phyloP scores from a whole-genome alignment of 2,888 invertebrate genomes.

The Caenorhabditis sinica region DNA sequence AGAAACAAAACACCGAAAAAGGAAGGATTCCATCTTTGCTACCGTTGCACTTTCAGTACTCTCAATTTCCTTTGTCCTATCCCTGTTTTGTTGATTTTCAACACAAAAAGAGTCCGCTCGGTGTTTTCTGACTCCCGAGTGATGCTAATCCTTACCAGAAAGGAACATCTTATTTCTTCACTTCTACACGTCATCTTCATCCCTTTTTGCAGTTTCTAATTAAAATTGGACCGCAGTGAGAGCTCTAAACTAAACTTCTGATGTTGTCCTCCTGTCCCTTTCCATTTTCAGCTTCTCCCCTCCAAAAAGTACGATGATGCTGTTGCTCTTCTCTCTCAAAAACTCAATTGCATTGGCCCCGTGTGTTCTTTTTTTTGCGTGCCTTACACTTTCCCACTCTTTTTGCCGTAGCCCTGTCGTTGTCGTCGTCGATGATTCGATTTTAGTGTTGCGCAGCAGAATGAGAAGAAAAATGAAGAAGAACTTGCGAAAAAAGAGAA shows the following conservation, averaged over 20 bases:
- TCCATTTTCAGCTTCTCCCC: background rate
- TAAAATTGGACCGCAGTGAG: conserved; percentile 1
- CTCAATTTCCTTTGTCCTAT: background rate
- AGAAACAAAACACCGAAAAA: too few species aligned
- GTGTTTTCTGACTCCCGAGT: background rate
- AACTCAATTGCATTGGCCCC: conserved; percentile 49
- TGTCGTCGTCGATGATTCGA: conserved; percentile 43
- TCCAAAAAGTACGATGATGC: conserved; percentile 26
- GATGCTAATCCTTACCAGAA: conserved; percentile 25
- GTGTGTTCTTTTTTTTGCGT: conserved; percentile 50
- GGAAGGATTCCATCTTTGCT: too few species aligned
- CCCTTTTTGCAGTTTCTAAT: background rate
- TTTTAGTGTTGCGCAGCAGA: conserved; percentile 29
- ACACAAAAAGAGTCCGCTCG: background rate
- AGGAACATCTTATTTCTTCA: conserved; percentile 4
- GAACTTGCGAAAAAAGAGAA: conserved; percentile 9
- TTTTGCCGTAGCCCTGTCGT: conserved; percentile 16
- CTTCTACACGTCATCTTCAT: background rate
- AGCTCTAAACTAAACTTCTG: background rate
- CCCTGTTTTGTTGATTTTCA: background rate
- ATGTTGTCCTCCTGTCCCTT: background rate
- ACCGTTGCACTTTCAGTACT: too few species aligned
- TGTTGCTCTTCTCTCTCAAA: conserved; percentile 12
- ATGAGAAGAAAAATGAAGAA: conserved; percentile 20
- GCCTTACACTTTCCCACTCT: conserved; percentile 8